Evolutionary conservation across 2,888 invertebrate genomes (phyloP), one percentile per base, ranked within the genome.

Genomic region (Ptilodon capucinus): DNA sequence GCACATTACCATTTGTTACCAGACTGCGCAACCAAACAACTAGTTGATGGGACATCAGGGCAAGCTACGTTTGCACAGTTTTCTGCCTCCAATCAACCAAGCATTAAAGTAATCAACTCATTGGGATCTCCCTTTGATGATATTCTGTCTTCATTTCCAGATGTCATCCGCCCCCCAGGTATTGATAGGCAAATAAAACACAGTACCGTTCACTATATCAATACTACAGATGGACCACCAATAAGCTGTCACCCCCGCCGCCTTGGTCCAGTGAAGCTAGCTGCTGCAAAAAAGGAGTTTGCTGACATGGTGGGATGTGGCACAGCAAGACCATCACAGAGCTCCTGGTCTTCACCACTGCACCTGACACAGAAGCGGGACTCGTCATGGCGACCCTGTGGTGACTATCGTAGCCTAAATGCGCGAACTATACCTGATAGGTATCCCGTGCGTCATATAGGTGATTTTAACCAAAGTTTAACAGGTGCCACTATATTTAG

Each of bases 371-470:
- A 61, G 2, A 77, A 76, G 47, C 55, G 60, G 40, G 51, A 55
- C 8, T 51, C 53, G 8, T 43, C 48, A 0, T 71, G 72, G 71
- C 45, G 73, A 4, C 44, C 68, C 68, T 6, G 78, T 50, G 74
- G 76, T 11, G 54, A 57, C 18, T 54, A 57, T 36, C 40, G 57
- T 1, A 36, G 2, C 63, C 46, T 78, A 1, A 79, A 75, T 43
- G 59, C 62, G 2, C 51, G 44, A 19, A 72, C 67, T 7, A 54
- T 60, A 6, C 62, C 68, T 0, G 66, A 71, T 25, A 39, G 54
- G 6, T 75, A 76, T 45, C 75, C 76, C 0, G 48, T 76, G 4
- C 56, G 69, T 1, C 66, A 77, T 43, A 64, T 83, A 5, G 57
- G 69, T 16, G 75, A 77, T 48, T 71, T 78, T 36, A 14, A 65